These are phyloP conservation scores for Hystrix cristata DNA, from an alignment of 2,113 vertebrate genomes.

Conservation along the genomic window DNA sequence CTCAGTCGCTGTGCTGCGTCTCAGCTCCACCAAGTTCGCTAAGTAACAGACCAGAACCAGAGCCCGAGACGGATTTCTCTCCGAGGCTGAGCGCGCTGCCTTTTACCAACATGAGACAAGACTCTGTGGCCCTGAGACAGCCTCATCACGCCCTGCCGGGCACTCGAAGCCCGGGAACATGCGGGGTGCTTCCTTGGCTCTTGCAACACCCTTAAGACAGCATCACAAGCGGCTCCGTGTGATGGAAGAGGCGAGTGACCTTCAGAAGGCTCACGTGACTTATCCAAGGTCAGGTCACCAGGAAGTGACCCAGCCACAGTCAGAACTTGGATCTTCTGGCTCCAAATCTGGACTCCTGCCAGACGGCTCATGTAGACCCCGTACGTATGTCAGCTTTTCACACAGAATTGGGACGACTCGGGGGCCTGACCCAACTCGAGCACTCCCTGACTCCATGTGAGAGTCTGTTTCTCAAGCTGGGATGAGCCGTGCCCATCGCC, in stretches of 20 bases:
- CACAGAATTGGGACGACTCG: not conserved
- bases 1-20: accelerated
- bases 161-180: accelerated
- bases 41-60: not conserved
- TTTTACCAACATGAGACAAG: not conserved
- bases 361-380: not conserved
- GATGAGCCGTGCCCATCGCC: not conserved
- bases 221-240: too few species aligned
- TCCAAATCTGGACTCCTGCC: not conserved
- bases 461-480: not conserved
- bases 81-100: accelerated
- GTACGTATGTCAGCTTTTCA: not conserved
- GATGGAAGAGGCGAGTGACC: not conserved
- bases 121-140: not conserved
- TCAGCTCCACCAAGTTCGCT: not conserved
- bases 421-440: not conserved
- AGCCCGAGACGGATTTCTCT: accelerated
- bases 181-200: not conserved
- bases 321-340: not conserved
- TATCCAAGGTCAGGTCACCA: not conserved
- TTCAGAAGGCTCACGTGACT: too few species aligned
- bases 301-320: not conserved
- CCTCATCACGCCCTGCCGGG: too few species aligned
- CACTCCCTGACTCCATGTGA: not conserved
- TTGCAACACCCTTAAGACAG: too few species aligned